phyloP scores from a whole-genome alignment of 1,140 invertebrate species.

The Drosophila oshimai region DNA sequence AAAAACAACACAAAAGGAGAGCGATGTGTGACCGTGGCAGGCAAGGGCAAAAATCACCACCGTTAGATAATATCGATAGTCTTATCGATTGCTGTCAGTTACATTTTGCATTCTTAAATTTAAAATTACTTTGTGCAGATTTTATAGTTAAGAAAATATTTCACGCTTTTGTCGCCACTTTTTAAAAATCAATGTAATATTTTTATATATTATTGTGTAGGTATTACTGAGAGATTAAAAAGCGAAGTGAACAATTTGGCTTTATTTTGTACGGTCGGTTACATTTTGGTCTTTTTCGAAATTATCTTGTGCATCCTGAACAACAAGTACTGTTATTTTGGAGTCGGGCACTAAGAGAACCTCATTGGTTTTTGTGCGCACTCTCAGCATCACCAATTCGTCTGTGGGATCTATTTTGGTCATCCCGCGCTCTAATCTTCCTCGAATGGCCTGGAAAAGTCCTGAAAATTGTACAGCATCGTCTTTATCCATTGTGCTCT shows the following conservation, averaged over 20 bases:
- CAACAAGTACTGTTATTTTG: slow-evolving; percentile 73
- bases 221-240: no score
- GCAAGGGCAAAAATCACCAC: not conserved
- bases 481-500: slow-evolving; percentile 57
- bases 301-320: slow-evolving; percentile 65
- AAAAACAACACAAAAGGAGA: not conserved
- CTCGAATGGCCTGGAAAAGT: slow-evolving; percentile 56
- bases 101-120: not conserved
- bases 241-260: no score
- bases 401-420: slow-evolving; percentile 64
- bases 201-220: no score
- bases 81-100: no score
- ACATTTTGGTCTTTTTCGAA: not conserved
- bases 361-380: slow-evolving; percentile 68
- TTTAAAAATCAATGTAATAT: no score
- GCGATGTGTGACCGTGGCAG: not conserved
- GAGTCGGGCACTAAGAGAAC: slow-evolving; percentile 66
- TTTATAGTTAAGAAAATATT: no score
- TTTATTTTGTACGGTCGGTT: not conserved
- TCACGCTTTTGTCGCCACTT: no score
- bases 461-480: slow-evolving; percentile 59
- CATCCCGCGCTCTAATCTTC: slow-evolving; percentile 61
- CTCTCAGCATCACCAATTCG: slow-evolving; percentile 63
- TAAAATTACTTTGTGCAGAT: no score
- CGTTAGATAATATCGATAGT: not conserved